A percentile compares a stretch with the other conserved stretches of the same genome.
Evolutionary conservation across 2,113 vertebrate species (phyloP).

Genomic region (Pangasianodon gigas): DNA sequence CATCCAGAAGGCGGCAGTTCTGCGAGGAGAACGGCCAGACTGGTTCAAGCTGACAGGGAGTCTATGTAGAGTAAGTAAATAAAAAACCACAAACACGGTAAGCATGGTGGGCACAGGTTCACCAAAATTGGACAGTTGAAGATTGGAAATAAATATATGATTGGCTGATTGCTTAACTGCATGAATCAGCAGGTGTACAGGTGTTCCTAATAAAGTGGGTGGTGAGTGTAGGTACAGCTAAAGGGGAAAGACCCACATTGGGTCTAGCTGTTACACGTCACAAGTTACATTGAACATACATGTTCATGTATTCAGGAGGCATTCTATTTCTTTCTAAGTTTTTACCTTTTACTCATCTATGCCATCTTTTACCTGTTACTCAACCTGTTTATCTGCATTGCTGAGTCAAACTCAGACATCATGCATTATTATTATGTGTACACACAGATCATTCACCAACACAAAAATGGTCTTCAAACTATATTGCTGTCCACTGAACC

Average conservation of each 20-base stretch:
- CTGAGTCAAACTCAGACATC: background rate
- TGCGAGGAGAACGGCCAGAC: background rate
- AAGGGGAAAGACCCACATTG: background rate
- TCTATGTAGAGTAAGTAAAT: background rate
- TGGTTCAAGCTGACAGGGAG: background rate
- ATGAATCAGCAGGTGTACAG: background rate
- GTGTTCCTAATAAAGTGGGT: background rate
- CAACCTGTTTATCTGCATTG: slow-evolving; percentile 48
- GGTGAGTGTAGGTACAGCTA: background rate
- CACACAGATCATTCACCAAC: background rate
- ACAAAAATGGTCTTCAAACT: background rate
- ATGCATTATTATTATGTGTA: no score
- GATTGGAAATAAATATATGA: no score
- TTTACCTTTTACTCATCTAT: background rate
- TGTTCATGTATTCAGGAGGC: background rate
- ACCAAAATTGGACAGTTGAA: background rate
- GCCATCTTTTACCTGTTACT: background rate
- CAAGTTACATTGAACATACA: background rate
- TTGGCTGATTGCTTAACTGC: background rate
- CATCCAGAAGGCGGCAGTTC: background rate
- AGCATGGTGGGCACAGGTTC: background rate
- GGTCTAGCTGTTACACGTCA: background rate
- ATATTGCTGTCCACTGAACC: background rate
- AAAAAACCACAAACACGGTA: background rate
- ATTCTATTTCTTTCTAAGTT: background rate